phyloP scores from a whole-genome alignment of 2,888 invertebrate species.

The Noctuana brunneofusca region DNA sequence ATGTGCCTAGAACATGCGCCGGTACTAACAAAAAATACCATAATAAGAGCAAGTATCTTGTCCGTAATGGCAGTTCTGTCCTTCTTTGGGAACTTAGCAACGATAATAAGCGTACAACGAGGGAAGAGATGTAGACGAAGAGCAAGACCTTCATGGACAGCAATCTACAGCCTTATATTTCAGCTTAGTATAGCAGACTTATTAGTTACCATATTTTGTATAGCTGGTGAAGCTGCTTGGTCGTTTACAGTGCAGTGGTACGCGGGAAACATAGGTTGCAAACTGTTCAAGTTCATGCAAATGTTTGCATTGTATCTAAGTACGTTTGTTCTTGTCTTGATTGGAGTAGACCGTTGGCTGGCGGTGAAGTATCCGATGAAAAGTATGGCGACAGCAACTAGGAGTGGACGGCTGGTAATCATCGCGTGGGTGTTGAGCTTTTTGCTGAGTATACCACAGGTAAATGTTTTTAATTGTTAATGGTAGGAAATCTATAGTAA shows the following conservation, averaged over 20 bases:
- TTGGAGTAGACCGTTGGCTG: conserved; percentile 91
- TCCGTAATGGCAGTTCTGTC: conserved; percentile 88
- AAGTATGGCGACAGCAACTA: conserved; percentile 85
- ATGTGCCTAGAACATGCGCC: conserved; percentile 87
- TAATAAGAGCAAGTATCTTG: conserved; percentile 82
- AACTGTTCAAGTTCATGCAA: conserved; percentile 90
- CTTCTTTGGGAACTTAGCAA: conserved; percentile 88
- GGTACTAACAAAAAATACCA: conserved; percentile 83
- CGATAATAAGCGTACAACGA: conserved; percentile 88
- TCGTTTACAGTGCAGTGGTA: conserved; percentile 91
- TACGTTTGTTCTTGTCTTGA: conserved; percentile 91
- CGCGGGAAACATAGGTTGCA: conserved; percentile 90
- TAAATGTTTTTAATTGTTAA: conserved; percentile 58
- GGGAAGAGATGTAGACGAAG: conserved; percentile 83
- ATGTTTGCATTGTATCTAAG: conserved; percentile 92
- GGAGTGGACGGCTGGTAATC: conserved; percentile 86
- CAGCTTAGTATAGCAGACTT: conserved; percentile 93
- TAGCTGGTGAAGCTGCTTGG: conserved; percentile 92
- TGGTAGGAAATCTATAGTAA: no score
- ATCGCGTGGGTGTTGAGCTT: conserved; percentile 89
- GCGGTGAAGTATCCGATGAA: conserved; percentile 92
- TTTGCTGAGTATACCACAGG: conserved; percentile 91
- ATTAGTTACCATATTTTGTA: conserved; percentile 90
- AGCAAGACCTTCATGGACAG: conserved; percentile 85
- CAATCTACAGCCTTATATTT: conserved; percentile 89